phyloP scores from a whole-genome alignment of 2,113 vertebrate genomes.

The Strix aluco region DNA sequence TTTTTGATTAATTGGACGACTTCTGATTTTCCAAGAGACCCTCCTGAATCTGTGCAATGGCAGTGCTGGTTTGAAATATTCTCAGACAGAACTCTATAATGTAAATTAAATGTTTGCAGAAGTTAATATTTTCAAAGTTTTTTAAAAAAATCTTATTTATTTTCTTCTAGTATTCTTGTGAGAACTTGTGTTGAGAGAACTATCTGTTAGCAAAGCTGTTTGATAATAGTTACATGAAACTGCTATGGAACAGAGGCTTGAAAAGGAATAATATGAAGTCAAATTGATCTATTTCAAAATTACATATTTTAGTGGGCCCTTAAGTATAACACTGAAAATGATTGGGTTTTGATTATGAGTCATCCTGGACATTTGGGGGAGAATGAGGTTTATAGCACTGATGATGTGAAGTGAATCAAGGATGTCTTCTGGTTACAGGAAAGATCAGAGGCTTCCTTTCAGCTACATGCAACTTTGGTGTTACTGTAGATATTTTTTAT shows the following conservation, averaged over 20 bases:
- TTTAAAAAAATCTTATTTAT: background rate
- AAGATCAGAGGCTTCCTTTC: background rate
- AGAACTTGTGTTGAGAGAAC: background rate
- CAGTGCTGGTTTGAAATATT: background rate
- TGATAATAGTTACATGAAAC: background rate
- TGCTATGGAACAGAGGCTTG: background rate
- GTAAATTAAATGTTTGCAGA: background rate
- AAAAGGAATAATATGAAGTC: background rate
- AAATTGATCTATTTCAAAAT: background rate
- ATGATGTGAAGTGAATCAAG: background rate
- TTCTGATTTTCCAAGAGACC: background rate
- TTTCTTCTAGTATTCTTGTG: background rate
- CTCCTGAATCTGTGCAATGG: background rate
- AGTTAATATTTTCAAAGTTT: background rate
- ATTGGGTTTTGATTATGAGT: background rate
- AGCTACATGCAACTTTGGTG: background rate
- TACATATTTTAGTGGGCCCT: background rate
- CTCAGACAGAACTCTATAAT: background rate
- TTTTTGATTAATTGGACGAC: background rate
- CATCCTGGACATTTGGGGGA: background rate
- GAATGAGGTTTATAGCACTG: background rate
- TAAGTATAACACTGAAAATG: background rate
- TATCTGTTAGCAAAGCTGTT: background rate
- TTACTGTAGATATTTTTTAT: background rate
- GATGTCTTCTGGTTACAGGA: background rate